phyloP scores from a whole-genome alignment of 1,140 invertebrate genomes.

The Panonychus citri region DNA sequence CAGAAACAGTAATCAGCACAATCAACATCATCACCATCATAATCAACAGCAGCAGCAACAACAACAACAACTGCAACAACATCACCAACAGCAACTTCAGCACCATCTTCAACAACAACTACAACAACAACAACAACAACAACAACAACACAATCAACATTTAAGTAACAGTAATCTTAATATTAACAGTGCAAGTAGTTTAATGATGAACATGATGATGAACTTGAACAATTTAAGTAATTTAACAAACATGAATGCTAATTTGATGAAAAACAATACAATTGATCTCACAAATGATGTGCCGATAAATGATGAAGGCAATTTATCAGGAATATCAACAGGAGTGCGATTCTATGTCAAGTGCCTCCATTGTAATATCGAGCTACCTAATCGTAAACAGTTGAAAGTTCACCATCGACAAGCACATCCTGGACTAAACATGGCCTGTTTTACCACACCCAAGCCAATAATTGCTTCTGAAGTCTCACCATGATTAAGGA shows the following conservation, averaged over 20 bases:
- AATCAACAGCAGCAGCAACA: no score
- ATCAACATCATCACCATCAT: no score
- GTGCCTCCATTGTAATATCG: conserved; percentile 1
- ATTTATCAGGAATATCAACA: neutral
- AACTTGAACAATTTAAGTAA: neutral
- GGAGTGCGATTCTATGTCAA: neutral
- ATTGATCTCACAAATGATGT: neutral
- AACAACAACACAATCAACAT: neutral
- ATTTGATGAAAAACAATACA: neutral
- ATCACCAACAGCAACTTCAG: no score
- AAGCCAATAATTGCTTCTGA: neutral
- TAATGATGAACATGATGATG: neutral
- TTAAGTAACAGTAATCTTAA: neutral
- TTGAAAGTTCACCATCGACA: conserved; percentile 1
- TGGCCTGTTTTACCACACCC: neutral
- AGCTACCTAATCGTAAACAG: neutral
- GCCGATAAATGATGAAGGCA: neutral
- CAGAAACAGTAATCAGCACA: no score
- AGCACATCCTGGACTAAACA: neutral
- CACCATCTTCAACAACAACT: no score
- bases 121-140: no score
- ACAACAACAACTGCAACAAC: no score
- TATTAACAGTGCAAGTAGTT: neutral
- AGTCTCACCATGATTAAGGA: no score
- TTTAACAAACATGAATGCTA: no score